Evolutionary conservation across 1,140 invertebrate genomes (phyloP), one percentile per base, ranked within the genome.

Genomic region (Leptinotarsa texana): DNA sequence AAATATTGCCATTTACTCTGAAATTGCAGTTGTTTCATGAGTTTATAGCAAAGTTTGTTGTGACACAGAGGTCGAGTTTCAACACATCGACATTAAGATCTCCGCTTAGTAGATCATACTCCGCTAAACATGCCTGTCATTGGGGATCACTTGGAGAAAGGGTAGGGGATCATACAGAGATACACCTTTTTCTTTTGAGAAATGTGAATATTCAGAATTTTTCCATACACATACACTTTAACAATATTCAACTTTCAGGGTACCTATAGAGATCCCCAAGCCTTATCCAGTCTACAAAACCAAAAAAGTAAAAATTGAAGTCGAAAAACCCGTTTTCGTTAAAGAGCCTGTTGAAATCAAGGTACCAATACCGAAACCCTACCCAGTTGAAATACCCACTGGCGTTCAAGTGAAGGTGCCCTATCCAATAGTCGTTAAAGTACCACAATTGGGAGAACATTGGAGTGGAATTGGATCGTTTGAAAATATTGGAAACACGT

Each of bases 231-330:
- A 63, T 2, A 42, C 61, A 13, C 13, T 18, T n/a, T 13, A 62
- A 62, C 21, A n/a, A 11, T 66, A 66, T 66, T 21, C 5, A 17
- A 66, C 17, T 70, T 70, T 13, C 42, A 72, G 71, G 22, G 71
- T 73, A 51, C 78, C 73, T 17, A 77, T 82, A 13, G 69, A 75
- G 66, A 73, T 78, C 3, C 73, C 73, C 1, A 75, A 66, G 67
- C 76, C 76, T 22, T 77, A 77, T 65, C 74, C 80, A 69, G 79
- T 80, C 27, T 73, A 73, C 48, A 74, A 78, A 5, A 65, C 73
- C 17, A 75, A 80, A 49, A 73, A 77, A n/a, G 76, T 78, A n/a
- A 48, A 69, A 61, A 78, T 82, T 42, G 51, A 62, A 21, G 72
- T 76, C 13, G 75, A 77, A 17, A 78, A 63, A 69, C 77, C 75